Conservation (phyloP, 2,113 vertebrate species). For the Bubo scandiacus region DNA sequence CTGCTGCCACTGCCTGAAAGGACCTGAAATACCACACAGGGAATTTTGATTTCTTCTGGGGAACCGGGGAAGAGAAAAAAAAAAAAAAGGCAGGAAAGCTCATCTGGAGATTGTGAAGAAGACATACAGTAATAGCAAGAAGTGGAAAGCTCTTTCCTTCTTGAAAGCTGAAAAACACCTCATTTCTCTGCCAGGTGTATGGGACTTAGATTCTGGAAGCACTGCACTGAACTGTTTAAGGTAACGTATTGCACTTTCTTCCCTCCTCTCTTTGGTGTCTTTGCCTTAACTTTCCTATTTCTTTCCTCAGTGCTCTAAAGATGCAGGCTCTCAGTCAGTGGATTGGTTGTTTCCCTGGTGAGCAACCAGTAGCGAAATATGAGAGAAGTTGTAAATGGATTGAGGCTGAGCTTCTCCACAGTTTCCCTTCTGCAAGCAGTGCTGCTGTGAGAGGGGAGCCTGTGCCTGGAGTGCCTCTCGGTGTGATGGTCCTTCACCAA, state of each 20-base stretch:
- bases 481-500: neutral
- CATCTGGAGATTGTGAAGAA: constrained; percentile 70
- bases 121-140: constrained; percentile 31
- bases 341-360: neutral
- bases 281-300: neutral
- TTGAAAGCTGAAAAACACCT: constrained; percentile 43
- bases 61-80: neutral
- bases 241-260: constrained; percentile 43
- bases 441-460: neutral
- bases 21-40: constrained; percentile 72
- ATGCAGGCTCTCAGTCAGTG: neutral
- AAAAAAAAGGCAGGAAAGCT: constrained; percentile 42
- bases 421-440: neutral
- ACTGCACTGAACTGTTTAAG: constrained; percentile 74
- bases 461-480: neutral
- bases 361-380: neutral
- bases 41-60: constrained; percentile 67
- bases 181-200: constrained; percentile 67
- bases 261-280: neutral
- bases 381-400: neutral
- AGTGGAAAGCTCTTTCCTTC: constrained; percentile 51
- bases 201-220: constrained; percentile 75
- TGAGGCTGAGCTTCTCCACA: neutral
- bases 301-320: neutral
- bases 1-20: constrained; percentile 73